Base-by-base conservation (phyloP, 2,113 vertebrate genomes). In the Oxygymnocypris stewartii region DNA sequence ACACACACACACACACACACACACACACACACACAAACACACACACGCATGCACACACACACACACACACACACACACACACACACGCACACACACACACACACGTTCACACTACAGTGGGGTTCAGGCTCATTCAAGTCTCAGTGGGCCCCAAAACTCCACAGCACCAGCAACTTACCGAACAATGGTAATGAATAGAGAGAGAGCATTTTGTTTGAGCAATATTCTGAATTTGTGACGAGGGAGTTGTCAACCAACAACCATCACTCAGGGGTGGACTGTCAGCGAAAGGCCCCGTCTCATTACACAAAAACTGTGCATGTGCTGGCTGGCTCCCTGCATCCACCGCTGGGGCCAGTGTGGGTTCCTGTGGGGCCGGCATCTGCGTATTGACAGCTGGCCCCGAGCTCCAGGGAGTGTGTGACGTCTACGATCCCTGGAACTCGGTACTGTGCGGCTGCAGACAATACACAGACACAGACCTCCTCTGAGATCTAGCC, bases 381-480 rank as follows among this genome's bases (percentile, higher is more conserved):
- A 84, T 83, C 86, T 87, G 86, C 63, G 47, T 79, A 73, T 12
- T 84, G 86, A 83, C 86, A 87, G 82, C 86, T 87, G 81, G 86
- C 12, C 57, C 57, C 1, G 57, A n/a, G 10, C 65, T 73, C 82
- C 77, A 40, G 86, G 47, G 86, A 87, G 63, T 23, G 71, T 73
- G 37, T 25, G 47, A 57, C 18, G 25, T 44, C 16, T 59, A 40
- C 1, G 10, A 59, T n/a, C 42, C 40, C 40, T 42, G 20, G 42
- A 14, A 23, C 31, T 74, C 40, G 23, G 67, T 44, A 76, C 59
- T 83, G 57, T 61, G 44, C 16, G 3, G 25, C 25, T 35, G 63
- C 74, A 82, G 61, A 61, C 71, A 54, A 57, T 69, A 87, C 37
- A 54, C 40, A 44, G 8, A 42, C 44, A 25, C 14, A 25, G 23